Evolutionary conservation across 64 coral and sea anemone species (phyloP).

Genomic region (Cladopsammia gracilis): DNA sequence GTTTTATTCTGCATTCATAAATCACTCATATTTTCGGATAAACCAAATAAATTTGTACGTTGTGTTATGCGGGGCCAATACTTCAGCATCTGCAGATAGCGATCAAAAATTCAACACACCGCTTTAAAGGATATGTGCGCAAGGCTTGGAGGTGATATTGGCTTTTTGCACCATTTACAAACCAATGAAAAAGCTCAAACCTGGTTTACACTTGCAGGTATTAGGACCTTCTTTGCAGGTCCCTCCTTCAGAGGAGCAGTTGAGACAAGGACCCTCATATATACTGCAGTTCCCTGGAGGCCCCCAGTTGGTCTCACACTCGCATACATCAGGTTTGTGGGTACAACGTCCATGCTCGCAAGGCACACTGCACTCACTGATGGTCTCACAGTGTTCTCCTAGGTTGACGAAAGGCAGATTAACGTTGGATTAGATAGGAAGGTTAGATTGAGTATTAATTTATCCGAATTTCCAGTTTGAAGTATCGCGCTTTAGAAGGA

Average conservation of each 20-base stretch:
- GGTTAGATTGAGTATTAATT: background rate
- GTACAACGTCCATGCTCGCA: conserved; percentile 80
- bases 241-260: conserved; percentile 75
- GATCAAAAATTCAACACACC: too few relatives aligned
- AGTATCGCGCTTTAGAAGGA: too few relatives aligned
- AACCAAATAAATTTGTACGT: too few relatives aligned
- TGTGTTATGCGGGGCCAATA: too few relatives aligned
- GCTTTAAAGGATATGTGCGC: too few relatives aligned
- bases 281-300: conserved; percentile 51
- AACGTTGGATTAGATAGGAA: background rate
- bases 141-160: too few relatives aligned
- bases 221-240: conserved; percentile 75
- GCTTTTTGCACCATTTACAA: too few relatives aligned
- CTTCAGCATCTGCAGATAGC: too few relatives aligned
- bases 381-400: conserved; percentile 86
- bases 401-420: background rate
- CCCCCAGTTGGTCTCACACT: conserved; percentile 79
- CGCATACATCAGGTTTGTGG: conserved; percentile 53
- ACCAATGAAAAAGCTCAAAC: background rate
- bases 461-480: too few relatives aligned
- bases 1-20: too few relatives aligned
- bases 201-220: conserved; percentile 86
- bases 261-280: conserved; percentile 71
- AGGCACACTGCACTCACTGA: conserved; percentile 76
- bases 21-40: too few relatives aligned